Evolutionary conservation across 2,113 vertebrate genomes (phyloP).

Genomic region (Cheirogaleus medius): DNA sequence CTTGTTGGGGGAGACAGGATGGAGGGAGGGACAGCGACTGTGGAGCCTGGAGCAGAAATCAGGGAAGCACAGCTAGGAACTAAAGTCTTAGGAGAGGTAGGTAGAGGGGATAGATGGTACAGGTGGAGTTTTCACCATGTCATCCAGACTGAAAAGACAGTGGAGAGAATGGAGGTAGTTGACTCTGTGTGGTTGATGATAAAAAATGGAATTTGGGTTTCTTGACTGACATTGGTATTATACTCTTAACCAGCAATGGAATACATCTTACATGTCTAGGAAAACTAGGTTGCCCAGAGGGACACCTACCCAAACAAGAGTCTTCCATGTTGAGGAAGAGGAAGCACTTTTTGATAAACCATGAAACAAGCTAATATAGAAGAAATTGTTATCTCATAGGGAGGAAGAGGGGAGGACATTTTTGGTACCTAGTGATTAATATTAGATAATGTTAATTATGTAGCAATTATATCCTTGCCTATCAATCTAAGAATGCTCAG

Average conservation of each 20-base stretch:
- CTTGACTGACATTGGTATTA: not conserved
- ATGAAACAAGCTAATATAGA: not conserved
- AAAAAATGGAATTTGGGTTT: not conserved
- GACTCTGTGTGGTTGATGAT: not conserved
- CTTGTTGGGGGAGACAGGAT: not conserved
- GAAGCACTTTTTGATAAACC: not conserved
- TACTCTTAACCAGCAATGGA: not conserved
- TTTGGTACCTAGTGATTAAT: not conserved
- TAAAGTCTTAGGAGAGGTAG: not conserved
- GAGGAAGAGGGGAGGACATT: not conserved
- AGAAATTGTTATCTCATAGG: not conserved
- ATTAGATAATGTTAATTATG: not conserved
- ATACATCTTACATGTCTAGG: not conserved
- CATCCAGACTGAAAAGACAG: not conserved
- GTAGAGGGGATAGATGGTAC: not conserved
- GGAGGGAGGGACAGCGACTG: rapidly evolving
- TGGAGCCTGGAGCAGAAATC: not conserved
- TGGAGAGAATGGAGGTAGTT: not conserved
- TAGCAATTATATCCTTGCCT: not conserved
- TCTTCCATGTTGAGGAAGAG: not conserved
- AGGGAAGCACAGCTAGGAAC: not conserved
- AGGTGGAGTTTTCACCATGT: rapidly evolving
- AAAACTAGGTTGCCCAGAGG: not conserved
- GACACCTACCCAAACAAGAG: no score
- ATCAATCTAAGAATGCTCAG: not conserved